phyloP scores from a whole-genome alignment of 2,888 invertebrate species.

The Chymomyza caudatula region DNA sequence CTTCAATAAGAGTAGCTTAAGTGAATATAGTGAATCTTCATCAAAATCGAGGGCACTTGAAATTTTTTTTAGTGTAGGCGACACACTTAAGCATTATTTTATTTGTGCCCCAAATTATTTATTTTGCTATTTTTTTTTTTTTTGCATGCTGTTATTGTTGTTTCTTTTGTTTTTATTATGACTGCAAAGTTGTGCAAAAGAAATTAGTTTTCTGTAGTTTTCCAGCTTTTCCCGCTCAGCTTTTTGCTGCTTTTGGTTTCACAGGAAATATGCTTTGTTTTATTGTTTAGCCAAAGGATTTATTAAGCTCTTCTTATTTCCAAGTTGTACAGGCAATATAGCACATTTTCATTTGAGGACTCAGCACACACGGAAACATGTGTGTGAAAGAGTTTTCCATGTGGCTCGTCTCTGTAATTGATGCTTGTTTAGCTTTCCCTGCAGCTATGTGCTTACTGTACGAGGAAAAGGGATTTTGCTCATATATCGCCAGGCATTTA shows the following conservation, averaged over 20 bases:
- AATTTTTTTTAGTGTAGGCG: background rate
- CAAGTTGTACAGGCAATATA: constrained; percentile 12
- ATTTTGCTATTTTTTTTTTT: background rate
- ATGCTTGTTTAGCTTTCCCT: constrained; percentile 24
- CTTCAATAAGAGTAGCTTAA: too few relatives aligned
- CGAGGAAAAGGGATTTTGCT: constrained; percentile 13
- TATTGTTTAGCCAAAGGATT: constrained; percentile 32
- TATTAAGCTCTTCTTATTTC: constrained; percentile 17
- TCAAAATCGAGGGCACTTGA: too few relatives aligned
- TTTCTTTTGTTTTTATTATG: constrained; percentile 1
- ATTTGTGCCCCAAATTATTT: background rate
- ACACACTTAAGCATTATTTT: background rate
- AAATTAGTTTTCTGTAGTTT: background rate
- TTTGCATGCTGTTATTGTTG: background rate
- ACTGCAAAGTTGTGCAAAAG: constrained; percentile 9
- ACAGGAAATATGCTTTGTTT: constrained; percentile 20
- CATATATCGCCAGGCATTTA: constrained; percentile 20
- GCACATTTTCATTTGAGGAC: constrained; percentile 6
- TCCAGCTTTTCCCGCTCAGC: background rate
- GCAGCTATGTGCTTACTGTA: background rate
- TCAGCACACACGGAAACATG: constrained; percentile 3
- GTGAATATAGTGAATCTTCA: too few relatives aligned
- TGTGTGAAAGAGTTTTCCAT: constrained; percentile 4
- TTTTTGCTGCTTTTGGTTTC: background rate
- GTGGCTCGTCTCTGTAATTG: background rate